These are phyloP conservation scores for Apteryx owenii DNA, from an alignment of 2,113 vertebrate species.

Conservation along the genomic window DNA sequence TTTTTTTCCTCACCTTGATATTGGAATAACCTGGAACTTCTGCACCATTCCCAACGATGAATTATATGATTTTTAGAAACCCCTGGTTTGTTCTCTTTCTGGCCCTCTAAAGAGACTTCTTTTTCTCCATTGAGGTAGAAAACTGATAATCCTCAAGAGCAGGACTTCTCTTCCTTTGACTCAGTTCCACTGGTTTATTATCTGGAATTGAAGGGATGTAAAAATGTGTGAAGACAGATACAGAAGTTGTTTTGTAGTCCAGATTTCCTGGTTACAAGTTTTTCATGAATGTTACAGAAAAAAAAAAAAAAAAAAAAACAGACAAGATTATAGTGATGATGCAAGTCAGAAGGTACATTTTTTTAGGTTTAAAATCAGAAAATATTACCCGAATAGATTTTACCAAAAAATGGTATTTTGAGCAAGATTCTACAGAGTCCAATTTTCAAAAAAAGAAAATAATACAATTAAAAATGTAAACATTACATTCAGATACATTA, in stretches of 20 bases:
- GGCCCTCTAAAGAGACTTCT: background rate
- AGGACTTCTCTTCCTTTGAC: background rate
- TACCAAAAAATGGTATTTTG: background rate
- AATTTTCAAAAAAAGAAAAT: background rate
- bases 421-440: background rate
- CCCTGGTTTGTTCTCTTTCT: background rate
- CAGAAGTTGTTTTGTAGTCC: background rate
- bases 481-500: background rate
- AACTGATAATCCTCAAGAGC: background rate
- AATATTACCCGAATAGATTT: background rate
- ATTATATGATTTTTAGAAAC: background rate
- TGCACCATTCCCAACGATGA: background rate
- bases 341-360: background rate
- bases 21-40: slow-evolving; percentile 13
- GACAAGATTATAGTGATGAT: background rate
- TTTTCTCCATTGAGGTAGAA: background rate
- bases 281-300: background rate
- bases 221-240: background rate
- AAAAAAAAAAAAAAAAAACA: background rate
- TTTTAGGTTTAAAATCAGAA: background rate
- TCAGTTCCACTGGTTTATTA: background rate
- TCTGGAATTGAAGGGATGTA: background rate
- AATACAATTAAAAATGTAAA: background rate
- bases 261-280: background rate
- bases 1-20: background rate